Percentiles rank a stretch among this genome's conserved stretches.
Conservation (phyloP, 2,797 vertebrate species). For the Rhabdomys pumilio region DNA sequence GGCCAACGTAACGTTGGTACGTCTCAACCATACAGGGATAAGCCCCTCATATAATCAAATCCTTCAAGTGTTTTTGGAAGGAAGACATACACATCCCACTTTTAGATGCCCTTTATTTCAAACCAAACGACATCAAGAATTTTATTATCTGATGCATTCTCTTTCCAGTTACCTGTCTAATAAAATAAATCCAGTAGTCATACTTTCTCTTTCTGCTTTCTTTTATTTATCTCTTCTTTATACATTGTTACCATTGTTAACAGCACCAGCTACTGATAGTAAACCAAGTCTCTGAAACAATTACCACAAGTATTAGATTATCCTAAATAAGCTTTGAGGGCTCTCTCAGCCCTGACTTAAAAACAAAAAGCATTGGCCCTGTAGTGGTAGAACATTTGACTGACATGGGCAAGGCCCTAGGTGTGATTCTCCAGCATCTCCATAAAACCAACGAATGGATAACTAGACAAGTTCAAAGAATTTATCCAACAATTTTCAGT, state of each 20-base stretch:
- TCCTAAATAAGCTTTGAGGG: constrained; percentile 15
- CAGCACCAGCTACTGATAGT: neutral
- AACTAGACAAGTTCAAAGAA: neutral
- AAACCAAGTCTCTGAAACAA: neutral
- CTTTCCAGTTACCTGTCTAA: constrained; percentile 44
- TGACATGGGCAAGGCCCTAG: neutral
- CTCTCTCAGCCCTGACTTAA: neutral
- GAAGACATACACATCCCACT: neutral
- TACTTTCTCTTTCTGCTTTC: neutral
- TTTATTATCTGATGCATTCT: constrained; percentile 45
- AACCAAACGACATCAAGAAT: constrained; percentile 3
- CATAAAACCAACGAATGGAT: neutral
- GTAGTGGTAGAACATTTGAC: neutral
- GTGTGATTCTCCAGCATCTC: neutral
- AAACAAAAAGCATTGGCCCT: neutral
- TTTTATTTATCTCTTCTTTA: neutral
- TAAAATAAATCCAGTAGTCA: constrained; percentile 5
- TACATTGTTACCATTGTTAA: neutral
- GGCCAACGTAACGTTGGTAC: neutral
- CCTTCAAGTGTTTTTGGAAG: constrained; percentile 66
- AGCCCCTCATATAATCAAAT: neutral
- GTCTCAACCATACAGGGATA: neutral
- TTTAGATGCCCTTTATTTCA: constrained; percentile 56
- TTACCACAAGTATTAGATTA: neutral
- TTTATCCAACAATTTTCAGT: neutral